Conservation (phyloP, 2,888 invertebrate species). For the Nomada ruficornis region DNA sequence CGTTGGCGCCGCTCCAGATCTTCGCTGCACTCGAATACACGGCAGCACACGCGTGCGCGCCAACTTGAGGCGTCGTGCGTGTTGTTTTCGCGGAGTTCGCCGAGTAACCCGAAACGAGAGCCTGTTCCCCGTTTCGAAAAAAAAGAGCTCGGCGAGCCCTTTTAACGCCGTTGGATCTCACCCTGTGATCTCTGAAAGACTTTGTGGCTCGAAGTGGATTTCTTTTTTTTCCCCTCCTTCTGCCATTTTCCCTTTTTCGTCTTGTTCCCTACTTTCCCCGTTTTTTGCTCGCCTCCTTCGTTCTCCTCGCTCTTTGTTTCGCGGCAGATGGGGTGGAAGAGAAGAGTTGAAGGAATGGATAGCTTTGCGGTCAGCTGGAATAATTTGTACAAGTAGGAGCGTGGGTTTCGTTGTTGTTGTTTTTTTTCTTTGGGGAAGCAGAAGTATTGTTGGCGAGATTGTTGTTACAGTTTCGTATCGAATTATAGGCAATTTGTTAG, state of each 20-base stretch:
- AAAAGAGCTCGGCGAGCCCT: not conserved
- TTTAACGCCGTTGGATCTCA: constrained; percentile 31
- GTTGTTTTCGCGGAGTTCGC: constrained; percentile 34
- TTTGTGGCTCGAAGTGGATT: not conserved
- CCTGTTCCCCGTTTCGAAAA: not conserved
- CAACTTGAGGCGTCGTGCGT: constrained; percentile 44
- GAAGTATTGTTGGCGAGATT: not conserved
- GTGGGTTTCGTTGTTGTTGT: not conserved
- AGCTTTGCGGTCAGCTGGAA: not conserved
- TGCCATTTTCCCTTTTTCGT: too few species aligned
- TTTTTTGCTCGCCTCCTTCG: not conserved
- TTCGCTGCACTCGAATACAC: constrained; percentile 36
- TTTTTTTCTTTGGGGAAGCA: not conserved
- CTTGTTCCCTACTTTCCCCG: not conserved
- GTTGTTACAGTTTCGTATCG: not conserved
- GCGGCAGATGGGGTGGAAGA: not conserved
- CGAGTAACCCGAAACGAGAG: constrained; percentile 29
- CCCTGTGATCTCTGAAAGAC: constrained; percentile 22
- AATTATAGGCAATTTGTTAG: not conserved
- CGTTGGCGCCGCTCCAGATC: constrained; percentile 78
- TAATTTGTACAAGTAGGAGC: not conserved
- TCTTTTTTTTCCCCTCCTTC: not conserved
- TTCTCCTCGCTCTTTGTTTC: not conserved
- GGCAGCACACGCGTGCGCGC: constrained; percentile 43
- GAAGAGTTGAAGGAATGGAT: not conserved